These are phyloP conservation scores for Chrysogorgia sp. DNA, from an alignment of 92 coral and sea anemone species.

Conservation along the genomic window DNA sequence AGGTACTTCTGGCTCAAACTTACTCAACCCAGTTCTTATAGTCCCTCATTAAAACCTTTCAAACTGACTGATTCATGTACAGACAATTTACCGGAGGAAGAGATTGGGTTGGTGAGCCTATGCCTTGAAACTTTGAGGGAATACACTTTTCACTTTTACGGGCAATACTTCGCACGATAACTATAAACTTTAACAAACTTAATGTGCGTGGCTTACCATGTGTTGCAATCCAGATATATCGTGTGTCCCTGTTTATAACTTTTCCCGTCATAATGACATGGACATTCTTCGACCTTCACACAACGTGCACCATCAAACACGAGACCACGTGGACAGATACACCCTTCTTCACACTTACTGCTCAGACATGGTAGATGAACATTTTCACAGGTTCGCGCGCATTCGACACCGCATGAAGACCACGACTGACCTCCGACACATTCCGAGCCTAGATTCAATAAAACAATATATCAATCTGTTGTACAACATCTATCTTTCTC, in stretches of 20 bases:
- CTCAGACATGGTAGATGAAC: constrained; percentile 78
- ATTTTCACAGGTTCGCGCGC: constrained; percentile 78
- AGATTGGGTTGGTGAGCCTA: too few relatives aligned
- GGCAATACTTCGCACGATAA: too few relatives aligned
- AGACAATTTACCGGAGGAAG: too few relatives aligned
- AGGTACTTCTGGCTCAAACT: too few relatives aligned
- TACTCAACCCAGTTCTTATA: too few relatives aligned
- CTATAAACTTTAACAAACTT: too few relatives aligned
- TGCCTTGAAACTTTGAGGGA: too few relatives aligned
- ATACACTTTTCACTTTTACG: too few relatives aligned
- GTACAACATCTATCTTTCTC: too few relatives aligned
- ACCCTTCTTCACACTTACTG: constrained; percentile 70
- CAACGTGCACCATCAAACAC: constrained; percentile 81
- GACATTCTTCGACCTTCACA: constrained; percentile 70
- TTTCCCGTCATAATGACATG: constrained; percentile 78
- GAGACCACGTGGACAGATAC: constrained; percentile 73
- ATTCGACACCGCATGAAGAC: constrained; percentile 81
- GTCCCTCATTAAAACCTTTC: too few relatives aligned
- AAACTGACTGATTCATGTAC: too few relatives aligned
- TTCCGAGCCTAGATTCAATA: constrained; percentile 28
- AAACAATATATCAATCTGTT: neutral
- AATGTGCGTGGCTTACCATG: constrained; percentile 78
- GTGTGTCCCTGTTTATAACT: constrained; percentile 69
- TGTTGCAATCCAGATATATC: constrained; percentile 73
- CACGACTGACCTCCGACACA: constrained; percentile 74